Base-by-base conservation (phyloP, 1,140 invertebrate genomes). In the Musca domestica region DNA sequence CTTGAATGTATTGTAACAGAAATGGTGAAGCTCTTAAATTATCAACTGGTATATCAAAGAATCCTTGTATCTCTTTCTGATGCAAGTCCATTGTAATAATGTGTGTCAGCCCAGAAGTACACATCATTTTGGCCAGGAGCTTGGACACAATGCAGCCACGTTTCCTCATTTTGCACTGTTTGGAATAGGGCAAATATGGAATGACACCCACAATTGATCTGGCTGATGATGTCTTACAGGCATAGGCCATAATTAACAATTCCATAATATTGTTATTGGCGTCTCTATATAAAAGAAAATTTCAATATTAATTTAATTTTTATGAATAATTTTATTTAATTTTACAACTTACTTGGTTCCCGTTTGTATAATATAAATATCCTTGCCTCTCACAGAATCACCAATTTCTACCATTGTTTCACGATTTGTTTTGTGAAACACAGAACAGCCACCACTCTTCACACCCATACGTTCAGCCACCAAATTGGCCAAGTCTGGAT, bases 221-320 rank as follows among this genome's bases (percentile, higher is more conserved):
- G 6, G 97, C 96, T 58, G 95, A 98, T 3, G 97, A 98, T 5
- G 98, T 99, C 84, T 98, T 98, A 83, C 97, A 99, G 46, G 97
- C 97, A 85, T 99, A 99, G 9, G 97, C 95, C 91, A 99, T 95
- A 64, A 99, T 98, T 68, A 99, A 84, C 70, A 99, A 84, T 82
- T 99, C 98, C 96, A 99, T 99, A 67, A 99, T 96, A 76, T 98
- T 97, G 82, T 99, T 98, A 83, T 99, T 99, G 9, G 98, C 95
- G 87, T 98, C 95, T 82, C 94, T 96, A 52, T 6, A 12, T 17
- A 23, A 7, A 1, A 25, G 17, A 20, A 30, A 9, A 64, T 27
- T 23, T 19, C 49, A 23, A 30, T 27, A 56, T 9, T 12, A 65
- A 68, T 64, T 52, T 49, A n/a, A 27, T 27, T 58, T 34, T 67